Evolutionary conservation across 2,113 vertebrate species (phyloP), one percentile per base, ranked within the genome.

Genomic region (Beaufortia kweichowensis): DNA sequence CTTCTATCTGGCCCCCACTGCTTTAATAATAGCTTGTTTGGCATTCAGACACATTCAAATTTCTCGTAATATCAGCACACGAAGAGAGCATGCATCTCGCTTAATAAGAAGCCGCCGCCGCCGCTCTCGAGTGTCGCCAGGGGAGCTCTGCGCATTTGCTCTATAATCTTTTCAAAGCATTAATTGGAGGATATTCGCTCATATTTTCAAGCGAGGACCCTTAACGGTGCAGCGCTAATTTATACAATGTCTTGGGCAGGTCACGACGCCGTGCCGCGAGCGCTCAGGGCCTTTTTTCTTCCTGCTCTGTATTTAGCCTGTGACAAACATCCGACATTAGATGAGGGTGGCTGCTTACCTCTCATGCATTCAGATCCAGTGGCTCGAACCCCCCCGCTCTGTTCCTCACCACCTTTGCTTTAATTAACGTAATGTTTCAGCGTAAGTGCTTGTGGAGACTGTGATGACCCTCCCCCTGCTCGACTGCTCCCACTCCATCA

Each of bases 371-470:
- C 85, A 89, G 90, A 85, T 87, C 85, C 84, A 78, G 90, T 90
- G 89, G 87, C 84, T 83, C 80, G 65, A 5, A 46, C 15, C 6
- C 81, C 28, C 82, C 86, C 88, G 82, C 86, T 85, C 71, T 67
- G 83, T 82, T 82, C 88, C 84, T 82, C 83, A 85, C 89, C 86
- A 89, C 89, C 89, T 88, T 89, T 86, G 89, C 89, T 91, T 85
- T 89, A 91, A 91, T 91, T 89, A 88, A 85, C 84, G 85, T 91
- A 91, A 92, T 89, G 90, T 89, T 88, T 89, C 86, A 85, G 87
- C 88, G 84, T 89, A 88, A 90, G 86, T 91, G 88, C 87, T 89
- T 86, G 80, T 55, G 67, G 67, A 69, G 67, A 55, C 67, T 68
- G 66, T 83, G 81, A 79, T 87, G 84, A 79, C 85, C 46, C 43